These are phyloP conservation scores for Drosophila kurseongensis DNA, from an alignment of 1,140 invertebrate genomes.

Conservation along the genomic window DNA sequence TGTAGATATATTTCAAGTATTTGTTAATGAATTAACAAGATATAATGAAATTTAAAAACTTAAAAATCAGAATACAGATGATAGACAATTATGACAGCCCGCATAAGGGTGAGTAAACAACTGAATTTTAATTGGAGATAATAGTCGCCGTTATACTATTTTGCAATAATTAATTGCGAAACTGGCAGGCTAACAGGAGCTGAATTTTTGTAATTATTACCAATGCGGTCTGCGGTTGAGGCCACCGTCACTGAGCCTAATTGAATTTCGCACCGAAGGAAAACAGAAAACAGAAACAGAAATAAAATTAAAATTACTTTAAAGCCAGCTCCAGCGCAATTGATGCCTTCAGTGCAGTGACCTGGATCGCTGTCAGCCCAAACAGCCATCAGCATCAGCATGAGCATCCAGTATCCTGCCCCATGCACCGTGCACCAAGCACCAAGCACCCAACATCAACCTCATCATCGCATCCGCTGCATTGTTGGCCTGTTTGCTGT, in stretches of 20 bases:
- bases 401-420: constrained; percentile 1
- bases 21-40: too few relatives aligned
- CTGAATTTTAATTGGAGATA: constrained; percentile 40
- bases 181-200: not conserved
- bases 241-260: constrained; percentile 19
- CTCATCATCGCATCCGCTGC: constrained; percentile 34
- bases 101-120: constrained; percentile 20
- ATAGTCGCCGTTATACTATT: constrained; percentile 7
- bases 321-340: constrained; percentile 41
- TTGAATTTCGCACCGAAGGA: constrained; percentile 31
- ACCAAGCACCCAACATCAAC: not conserved
- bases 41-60: too few relatives aligned
- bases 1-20: too few relatives aligned
- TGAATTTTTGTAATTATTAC: constrained; percentile 35
- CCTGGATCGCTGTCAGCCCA: constrained; percentile 61
- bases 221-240: constrained; percentile 29
- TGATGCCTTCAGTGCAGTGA: constrained; percentile 57
- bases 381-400: constrained; percentile 10
- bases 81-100: not conserved
- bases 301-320: constrained; percentile 41
- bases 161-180: constrained; percentile 44
- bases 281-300: constrained; percentile 22
- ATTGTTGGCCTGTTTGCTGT: constrained; percentile 47
- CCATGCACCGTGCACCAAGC: not conserved
- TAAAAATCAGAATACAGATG: too few relatives aligned